A percentile compares a stretch with the other conserved stretches of the same genome.
phyloP scores from a whole-genome alignment of 2,113 vertebrate genomes.

The Cryptoleucopteryx plumbea region DNA sequence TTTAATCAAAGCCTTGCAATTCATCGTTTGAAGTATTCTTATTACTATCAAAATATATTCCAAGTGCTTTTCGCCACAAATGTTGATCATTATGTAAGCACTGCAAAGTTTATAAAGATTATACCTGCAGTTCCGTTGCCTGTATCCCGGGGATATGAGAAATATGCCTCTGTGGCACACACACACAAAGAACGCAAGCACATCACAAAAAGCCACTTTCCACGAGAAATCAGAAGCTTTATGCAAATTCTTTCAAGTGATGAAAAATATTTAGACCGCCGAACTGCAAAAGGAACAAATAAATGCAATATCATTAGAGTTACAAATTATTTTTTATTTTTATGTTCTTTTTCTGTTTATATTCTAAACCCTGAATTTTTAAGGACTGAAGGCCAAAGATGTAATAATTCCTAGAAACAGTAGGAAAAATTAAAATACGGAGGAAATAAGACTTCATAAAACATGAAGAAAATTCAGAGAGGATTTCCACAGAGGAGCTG shows the following conservation, averaged over 20 bases:
- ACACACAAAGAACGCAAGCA: neutral
- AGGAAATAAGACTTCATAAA: neutral
- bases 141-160: neutral
- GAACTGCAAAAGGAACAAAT: neutral
- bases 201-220: neutral
- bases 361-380: neutral
- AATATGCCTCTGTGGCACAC: neutral
- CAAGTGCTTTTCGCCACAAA: conserved; percentile 6
- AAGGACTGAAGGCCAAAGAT: neutral
- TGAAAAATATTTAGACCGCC: neutral
- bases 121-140: neutral
- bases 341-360: neutral
- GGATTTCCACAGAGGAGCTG: neutral
- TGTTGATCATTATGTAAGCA: neutral
- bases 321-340: neutral
- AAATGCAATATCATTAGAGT: neutral
- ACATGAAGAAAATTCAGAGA: neutral
- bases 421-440: neutral
- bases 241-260: neutral
- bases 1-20: conserved; percentile 11
- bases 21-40: conserved; percentile 25
- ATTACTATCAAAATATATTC: neutral
- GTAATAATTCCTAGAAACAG: neutral
- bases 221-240: neutral
- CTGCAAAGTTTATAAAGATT: neutral